Evolutionary conservation across 1,140 invertebrate genomes (phyloP).

Genomic region (Trichogramma pretiosum): DNA sequence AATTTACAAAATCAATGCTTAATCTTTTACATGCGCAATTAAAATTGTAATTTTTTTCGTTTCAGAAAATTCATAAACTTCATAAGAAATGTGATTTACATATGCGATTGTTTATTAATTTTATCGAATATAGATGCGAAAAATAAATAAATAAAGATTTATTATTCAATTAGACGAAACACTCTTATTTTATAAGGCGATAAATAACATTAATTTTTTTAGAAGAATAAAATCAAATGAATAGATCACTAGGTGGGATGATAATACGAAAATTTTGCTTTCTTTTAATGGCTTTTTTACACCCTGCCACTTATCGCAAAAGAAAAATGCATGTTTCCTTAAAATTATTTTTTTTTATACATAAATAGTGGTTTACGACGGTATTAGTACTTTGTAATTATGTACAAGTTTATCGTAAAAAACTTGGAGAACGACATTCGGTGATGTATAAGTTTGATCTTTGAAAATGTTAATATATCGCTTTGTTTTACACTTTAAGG

Average conservation of each 20-base stretch:
- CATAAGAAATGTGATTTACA: no score
- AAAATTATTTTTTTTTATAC: not conserved
- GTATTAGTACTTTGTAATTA: no score
- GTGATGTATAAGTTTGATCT: not conserved
- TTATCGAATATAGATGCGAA: no score
- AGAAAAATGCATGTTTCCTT: slow-evolving; percentile 13
- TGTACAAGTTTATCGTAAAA: slow-evolving; percentile 2
- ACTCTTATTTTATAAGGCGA: no score
- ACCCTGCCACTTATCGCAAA: no score
- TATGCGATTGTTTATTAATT: no score
- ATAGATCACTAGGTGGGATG: slow-evolving; percentile 4
- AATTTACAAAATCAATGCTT: slow-evolving; percentile 20
- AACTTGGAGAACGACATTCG: slow-evolving; percentile 13
- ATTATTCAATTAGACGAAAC: no score
- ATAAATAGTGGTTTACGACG: not conserved
- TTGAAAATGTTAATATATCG: slow-evolving; percentile 7
- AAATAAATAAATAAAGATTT: no score
- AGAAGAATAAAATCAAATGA: no score
- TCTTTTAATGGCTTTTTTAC: not conserved
- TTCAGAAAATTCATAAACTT: no score
- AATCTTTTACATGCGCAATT: slow-evolving; percentile 13
- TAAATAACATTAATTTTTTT: no score
- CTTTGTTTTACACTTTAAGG: slow-evolving; percentile 6
- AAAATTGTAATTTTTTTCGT: no score
- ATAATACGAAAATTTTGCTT: slow-evolving; percentile 1